Base-by-base conservation (phyloP, 2,113 vertebrate genomes). In the Chloropsis cyanopogon region DNA sequence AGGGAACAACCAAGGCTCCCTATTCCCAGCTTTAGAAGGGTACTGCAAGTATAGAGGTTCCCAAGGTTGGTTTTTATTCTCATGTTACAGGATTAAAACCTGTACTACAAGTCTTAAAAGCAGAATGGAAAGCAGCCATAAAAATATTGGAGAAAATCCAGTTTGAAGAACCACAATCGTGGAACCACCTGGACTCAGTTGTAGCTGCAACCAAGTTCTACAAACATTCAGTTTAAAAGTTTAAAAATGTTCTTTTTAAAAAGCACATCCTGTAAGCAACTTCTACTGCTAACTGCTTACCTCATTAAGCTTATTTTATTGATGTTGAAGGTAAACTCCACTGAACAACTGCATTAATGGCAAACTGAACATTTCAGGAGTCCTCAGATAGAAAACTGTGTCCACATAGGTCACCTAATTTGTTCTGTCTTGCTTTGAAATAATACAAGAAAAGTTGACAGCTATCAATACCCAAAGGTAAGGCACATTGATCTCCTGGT, bases 51-150 rank as follows among this genome's bases (percentile, higher is more conserved):
- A 53, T 0, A 92, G 28, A 80, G 59, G 66, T 80, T 79, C 79
- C 57, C 37, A 73, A 82, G 39, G 66, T 18, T 86, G 60, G 26
- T 12, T 94, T 89, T 78, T 44, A 37, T 59, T 89, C 69, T 68
- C 68, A 87, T 60, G 52, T 78, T 81, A 78, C 65, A 83, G 86
- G 91, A 91, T 70, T 83, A 86, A 75, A 96, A 88, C 79, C 64
- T 2, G 16, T 26, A 76, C 6, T 88, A 66, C 71, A 1, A 83
- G 85, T 80, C 42, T 88, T 72, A 77, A 82, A 69, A 88, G 54
- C 21, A 57, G 39, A 94, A 57, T 65, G 71, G 44, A 82, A 71
- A 94, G 57, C 25, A 65, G 50, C 50, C 56, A 31, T 37, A 80
- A 84, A 86, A 94, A 63, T 29, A 81, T 2, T 94, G 88, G 75